Percentiles rank a stretch among this genome's conserved stretches.
phyloP scores from a whole-genome alignment of 2,797 vertebrate species.

The Leptatherina wallacei region DNA sequence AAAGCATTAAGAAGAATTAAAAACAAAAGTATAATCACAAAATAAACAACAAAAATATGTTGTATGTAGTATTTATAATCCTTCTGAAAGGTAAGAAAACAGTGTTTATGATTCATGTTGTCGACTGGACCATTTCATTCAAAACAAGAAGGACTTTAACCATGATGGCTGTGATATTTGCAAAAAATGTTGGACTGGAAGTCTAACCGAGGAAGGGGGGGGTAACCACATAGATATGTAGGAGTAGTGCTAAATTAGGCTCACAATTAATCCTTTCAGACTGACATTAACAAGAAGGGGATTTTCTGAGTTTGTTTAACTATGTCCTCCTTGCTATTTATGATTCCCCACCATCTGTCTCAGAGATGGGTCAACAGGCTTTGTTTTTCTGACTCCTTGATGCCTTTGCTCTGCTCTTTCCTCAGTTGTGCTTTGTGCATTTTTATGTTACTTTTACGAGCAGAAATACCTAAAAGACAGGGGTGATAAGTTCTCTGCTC shows the following conservation, averaged over 20 bases:
- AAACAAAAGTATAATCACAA: too few relatives aligned
- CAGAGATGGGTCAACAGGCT: not conserved
- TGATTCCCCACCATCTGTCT: not conserved
- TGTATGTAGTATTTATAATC: not conserved
- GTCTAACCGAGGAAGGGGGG: too few relatives aligned
- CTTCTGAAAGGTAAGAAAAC: too few relatives aligned
- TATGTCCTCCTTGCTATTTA: not conserved
- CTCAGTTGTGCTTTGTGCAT: constrained; percentile 1
- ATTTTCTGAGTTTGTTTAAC: constrained; percentile 4
- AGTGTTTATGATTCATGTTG: not conserved
- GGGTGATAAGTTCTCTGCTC: not conserved
- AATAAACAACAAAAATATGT: too few relatives aligned
- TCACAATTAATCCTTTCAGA: rapidly evolving
- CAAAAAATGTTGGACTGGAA: too few relatives aligned
- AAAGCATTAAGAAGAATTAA: too few relatives aligned
- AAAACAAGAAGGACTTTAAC: not conserved
- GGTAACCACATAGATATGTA: not conserved
- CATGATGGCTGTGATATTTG: too few relatives aligned
- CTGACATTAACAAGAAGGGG: not conserved
- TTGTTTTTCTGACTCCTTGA: constrained; percentile 11
- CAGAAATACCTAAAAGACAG: not conserved
- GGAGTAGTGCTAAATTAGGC: not conserved
- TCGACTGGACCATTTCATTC: not conserved
- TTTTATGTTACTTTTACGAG: constrained; percentile 4
- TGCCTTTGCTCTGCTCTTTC: not conserved